Percentiles rank a stretch among this genome's conserved stretches.
Conservation (phyloP, 2,113 vertebrate genomes). For the Odocoileus hemionus region DNA sequence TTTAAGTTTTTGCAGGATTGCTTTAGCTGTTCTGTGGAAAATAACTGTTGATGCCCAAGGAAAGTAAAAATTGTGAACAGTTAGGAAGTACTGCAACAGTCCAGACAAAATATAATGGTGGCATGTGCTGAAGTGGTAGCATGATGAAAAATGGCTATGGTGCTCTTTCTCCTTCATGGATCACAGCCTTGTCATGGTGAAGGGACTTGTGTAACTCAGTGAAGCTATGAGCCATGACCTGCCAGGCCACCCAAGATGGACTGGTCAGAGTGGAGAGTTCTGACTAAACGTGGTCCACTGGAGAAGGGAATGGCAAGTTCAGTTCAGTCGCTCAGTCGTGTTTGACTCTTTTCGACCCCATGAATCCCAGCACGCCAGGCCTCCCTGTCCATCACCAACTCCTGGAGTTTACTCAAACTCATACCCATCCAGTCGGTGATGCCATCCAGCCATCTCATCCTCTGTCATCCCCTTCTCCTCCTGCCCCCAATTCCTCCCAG, state of each 20-base stretch:
- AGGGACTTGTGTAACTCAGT: not conserved
- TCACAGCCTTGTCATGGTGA: not conserved
- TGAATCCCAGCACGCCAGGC: too few relatives aligned
- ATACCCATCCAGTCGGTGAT: too few relatives aligned
- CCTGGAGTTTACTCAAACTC: too few relatives aligned
- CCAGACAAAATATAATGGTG: not conserved
- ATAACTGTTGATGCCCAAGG: not conserved
- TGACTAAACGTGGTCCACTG: not conserved
- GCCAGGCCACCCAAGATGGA: not conserved
- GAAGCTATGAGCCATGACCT: not conserved
- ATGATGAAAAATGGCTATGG: fast-evolving
- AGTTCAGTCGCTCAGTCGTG: too few relatives aligned
- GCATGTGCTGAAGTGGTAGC: not conserved
- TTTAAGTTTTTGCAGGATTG: not conserved
- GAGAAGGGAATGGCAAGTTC: not conserved
- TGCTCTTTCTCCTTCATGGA: not conserved
- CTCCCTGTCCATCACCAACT: too few relatives aligned
- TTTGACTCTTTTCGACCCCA: too few relatives aligned
- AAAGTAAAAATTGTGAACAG: not conserved
- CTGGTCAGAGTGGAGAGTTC: not conserved
- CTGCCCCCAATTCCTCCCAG: too few relatives aligned
- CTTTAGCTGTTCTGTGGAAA: not conserved
- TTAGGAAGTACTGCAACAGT: not conserved
- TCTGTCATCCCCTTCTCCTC: too few relatives aligned
- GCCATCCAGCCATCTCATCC: too few relatives aligned